Conservation (phyloP, 23 tunicate genomes). For the Halocynthia aurantium region DNA sequence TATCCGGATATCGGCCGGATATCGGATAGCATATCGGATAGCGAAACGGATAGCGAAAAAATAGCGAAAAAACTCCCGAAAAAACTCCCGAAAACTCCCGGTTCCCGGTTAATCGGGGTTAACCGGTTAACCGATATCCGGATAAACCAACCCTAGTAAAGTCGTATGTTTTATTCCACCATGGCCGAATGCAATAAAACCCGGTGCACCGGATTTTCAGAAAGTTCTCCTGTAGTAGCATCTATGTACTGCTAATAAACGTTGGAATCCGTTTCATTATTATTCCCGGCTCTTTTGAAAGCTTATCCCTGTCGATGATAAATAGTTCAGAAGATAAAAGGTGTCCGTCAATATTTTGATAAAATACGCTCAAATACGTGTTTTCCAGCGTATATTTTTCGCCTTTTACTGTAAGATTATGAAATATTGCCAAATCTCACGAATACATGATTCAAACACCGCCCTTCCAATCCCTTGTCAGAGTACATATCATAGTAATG, state of each 20-base stretch:
- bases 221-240: slow-evolving; percentile 1
- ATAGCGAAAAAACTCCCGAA: too few species aligned
- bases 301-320: slow-evolving; percentile 2
- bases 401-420: neutral
- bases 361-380: slow-evolving; percentile 7
- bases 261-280: slow-evolving; percentile 4
- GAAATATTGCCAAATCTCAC: too few species aligned
- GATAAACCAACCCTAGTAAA: too few species aligned
- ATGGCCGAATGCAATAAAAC: slow-evolving; percentile 17
- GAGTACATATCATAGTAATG: neutral
- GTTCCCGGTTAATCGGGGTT: too few species aligned
- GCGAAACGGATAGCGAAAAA: too few species aligned
- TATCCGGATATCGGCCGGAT: too few species aligned
- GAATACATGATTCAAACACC: neutral
- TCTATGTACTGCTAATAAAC: slow-evolving; percentile 1
- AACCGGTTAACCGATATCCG: too few species aligned
- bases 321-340: neutral
- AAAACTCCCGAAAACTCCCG: too few species aligned
- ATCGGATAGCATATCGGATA: too few species aligned
- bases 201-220: slow-evolving; percentile 1
- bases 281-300: slow-evolving; percentile 7
- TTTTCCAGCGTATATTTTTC: neutral
- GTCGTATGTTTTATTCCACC: slow-evolving; percentile 18
- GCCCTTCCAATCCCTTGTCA: slow-evolving; percentile 2
- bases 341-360: slow-evolving; percentile 4